phyloP scores from a whole-genome alignment of 2,888 invertebrate species.

The Tanytarsus gracilentus region DNA sequence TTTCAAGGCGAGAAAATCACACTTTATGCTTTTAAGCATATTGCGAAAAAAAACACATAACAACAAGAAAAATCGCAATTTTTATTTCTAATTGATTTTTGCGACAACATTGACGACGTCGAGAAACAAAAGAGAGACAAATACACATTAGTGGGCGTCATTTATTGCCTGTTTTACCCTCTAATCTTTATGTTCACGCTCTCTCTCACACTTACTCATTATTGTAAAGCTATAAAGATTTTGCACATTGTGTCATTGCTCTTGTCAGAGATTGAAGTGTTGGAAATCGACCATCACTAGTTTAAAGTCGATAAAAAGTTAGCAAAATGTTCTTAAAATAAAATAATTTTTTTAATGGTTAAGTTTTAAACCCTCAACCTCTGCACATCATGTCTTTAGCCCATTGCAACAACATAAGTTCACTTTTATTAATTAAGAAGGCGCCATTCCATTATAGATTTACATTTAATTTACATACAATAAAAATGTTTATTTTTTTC shows the following conservation, averaged over 20 bases:
- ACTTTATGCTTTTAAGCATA: background rate
- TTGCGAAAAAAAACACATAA: slow-evolving; percentile 11
- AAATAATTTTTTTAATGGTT: no score
- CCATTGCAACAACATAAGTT: background rate
- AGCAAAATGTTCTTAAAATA: no score
- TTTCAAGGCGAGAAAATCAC: slow-evolving; percentile 6
- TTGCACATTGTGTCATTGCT: background rate
- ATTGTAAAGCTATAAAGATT: background rate
- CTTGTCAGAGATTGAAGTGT: no score
- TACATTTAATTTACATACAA: slow-evolving; percentile 12
- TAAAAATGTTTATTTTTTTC: background rate
- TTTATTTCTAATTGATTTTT: no score
- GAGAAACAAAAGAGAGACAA: no score
- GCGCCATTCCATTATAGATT: background rate
- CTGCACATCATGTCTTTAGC: background rate
- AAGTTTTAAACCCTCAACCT: no score
- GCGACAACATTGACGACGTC: no score
- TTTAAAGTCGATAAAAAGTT: no score
- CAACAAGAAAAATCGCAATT: slow-evolving; percentile 7
- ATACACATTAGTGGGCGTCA: background rate
- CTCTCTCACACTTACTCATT: background rate
- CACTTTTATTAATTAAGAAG: slow-evolving; percentile 21
- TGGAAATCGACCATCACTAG: no score
- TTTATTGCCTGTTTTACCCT: slow-evolving; percentile 1
- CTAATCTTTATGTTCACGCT: background rate